Conservation (phyloP, 1,140 invertebrate genomes). For the Drosophila serrata region DNA sequence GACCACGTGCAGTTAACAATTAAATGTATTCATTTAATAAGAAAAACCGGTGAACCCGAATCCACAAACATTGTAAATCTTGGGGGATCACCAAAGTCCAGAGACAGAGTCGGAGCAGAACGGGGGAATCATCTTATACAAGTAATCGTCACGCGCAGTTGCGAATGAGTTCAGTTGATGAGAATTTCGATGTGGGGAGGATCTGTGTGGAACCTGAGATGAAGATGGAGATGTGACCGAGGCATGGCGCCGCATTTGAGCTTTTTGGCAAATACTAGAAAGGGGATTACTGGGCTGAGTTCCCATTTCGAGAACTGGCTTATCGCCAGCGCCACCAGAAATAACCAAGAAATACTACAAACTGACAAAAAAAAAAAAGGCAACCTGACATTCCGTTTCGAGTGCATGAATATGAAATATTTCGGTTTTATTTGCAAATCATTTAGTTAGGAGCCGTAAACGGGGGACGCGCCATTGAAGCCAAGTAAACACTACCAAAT, state of each 20-base stretch:
- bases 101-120: background rate
- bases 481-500: constrained; percentile 43
- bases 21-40: constrained; percentile 34
- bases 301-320: constrained; percentile 34
- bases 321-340: constrained; percentile 40
- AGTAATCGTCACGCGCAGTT: constrained; percentile 31
- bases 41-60: constrained; percentile 28
- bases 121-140: constrained; percentile 15
- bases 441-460: constrained; percentile 61
- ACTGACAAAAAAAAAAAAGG: constrained; percentile 5
- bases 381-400: constrained; percentile 27
- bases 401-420: constrained; percentile 49
- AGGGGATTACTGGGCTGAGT: constrained; percentile 50
- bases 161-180: constrained; percentile 46
- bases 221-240: background rate
- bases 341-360: constrained; percentile 22
- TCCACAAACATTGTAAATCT: constrained; percentile 44
- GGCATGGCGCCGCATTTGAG: constrained; percentile 41
- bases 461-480: constrained; percentile 61
- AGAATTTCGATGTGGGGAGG: constrained; percentile 11
- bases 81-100: constrained; percentile 19
- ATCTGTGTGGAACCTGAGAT: background rate
- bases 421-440: constrained; percentile 66
- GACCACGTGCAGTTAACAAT: constrained; percentile 37
- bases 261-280: constrained; percentile 38